Conservation (phyloP, 2,888 invertebrate species). For the Fissipunctia ypsillon region DNA sequence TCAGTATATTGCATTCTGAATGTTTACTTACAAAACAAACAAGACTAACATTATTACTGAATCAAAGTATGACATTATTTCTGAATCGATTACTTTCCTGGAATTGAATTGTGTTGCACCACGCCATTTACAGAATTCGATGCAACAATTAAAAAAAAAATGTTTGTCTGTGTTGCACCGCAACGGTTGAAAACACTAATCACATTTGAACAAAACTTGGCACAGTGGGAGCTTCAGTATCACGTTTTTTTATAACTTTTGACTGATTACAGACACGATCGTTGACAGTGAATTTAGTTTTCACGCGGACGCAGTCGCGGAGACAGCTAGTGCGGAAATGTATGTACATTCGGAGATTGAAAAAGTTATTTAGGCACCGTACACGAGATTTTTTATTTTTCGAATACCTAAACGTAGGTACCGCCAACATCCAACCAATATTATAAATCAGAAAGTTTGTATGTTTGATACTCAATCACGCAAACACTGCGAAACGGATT, state of each 20-base stretch:
- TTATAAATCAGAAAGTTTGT: too few species aligned
- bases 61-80: not conserved
- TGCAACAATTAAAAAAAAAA: not conserved
- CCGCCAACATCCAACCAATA: not conserved
- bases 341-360: not conserved
- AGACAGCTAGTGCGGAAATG: not conserved
- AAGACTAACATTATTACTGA: too few species aligned
- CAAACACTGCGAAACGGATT: not conserved
- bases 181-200: too few species aligned
- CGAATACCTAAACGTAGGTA: not conserved
- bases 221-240: not conserved
- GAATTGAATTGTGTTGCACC: not conserved
- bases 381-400: not conserved
- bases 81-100: not conserved
- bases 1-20: constrained; percentile 13
- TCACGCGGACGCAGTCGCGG: too few species aligned
- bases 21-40: constrained; percentile 2
- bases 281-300: too few species aligned
- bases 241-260: not conserved
- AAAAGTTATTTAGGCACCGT: not conserved
- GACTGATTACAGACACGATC: not conserved
- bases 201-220: not conserved
- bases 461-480: not conserved
- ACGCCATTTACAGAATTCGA: not conserved
- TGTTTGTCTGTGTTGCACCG: not conserved